phyloP scores from a whole-genome alignment of 2,888 invertebrate genomes.

The Ornithoptera priamus region DNA sequence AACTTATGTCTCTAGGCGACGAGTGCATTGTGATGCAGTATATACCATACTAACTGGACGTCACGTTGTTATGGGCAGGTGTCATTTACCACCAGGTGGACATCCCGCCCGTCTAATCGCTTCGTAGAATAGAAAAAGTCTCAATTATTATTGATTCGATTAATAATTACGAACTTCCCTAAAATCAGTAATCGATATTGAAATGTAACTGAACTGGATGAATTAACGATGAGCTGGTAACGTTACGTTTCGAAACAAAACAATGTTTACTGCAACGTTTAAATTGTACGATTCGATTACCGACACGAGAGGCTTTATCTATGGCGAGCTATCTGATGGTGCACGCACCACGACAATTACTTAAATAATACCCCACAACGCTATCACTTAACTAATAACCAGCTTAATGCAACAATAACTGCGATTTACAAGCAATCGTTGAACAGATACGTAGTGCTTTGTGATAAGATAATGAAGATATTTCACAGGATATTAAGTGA shows the following conservation, averaged over 20 bases:
- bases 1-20: too few species aligned
- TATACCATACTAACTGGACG: too few species aligned
- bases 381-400: constrained; percentile 67
- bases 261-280: constrained; percentile 29
- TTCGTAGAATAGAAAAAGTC: not conserved
- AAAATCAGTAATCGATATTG: not conserved
- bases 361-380: constrained; percentile 46
- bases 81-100: too few species aligned
- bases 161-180: not conserved
- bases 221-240: constrained; percentile 28
- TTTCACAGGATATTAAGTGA: too few species aligned
- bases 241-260: constrained; percentile 14
- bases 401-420: constrained; percentile 40
- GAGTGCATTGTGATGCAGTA: too few species aligned
- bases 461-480: not conserved
- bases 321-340: constrained; percentile 51
- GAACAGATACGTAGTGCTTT: constrained; percentile 35
- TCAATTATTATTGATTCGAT: not conserved
- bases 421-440: constrained; percentile 43
- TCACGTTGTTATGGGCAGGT: too few species aligned
- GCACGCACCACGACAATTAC: constrained; percentile 54
- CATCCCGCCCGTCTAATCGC: too few species aligned
- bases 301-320: constrained; percentile 49
- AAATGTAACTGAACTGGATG: constrained; percentile 3
- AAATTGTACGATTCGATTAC: constrained; percentile 44